Evolutionary conservation across 2,113 vertebrate species (phyloP).

Genomic region (Malurus elegans): DNA sequence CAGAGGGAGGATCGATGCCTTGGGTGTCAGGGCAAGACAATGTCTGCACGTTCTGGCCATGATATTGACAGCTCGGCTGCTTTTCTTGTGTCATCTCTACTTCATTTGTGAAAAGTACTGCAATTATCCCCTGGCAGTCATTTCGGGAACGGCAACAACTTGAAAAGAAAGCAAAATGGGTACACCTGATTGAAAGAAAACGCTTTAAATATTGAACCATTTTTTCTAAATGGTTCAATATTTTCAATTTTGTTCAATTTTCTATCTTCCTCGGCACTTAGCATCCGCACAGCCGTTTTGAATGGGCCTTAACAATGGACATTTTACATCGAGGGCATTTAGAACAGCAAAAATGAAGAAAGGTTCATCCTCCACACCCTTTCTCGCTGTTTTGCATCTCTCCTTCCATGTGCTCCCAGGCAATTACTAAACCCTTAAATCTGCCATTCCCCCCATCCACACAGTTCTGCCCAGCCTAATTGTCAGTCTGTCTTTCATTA

Average conservation of each 20-base stretch:
- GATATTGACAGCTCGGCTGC: slow-evolving; percentile 57
- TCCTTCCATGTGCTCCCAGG: neutral
- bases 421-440: neutral
- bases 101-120: slow-evolving; percentile 66
- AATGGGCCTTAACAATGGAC: neutral
- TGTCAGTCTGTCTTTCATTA: slow-evolving; percentile 29
- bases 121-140: slow-evolving; percentile 72
- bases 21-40: slow-evolving; percentile 23
- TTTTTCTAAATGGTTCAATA: neutral
- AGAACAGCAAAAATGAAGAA: neutral
- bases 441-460: neutral
- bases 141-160: slow-evolving; percentile 62
- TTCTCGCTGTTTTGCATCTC: neutral
- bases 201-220: slow-evolving; percentile 62
- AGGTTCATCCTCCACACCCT: neutral
- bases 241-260: neutral
- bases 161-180: slow-evolving; percentile 66
- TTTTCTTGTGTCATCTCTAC: neutral
- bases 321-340: neutral
- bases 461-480: neutral
- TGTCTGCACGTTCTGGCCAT: neutral
- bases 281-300: neutral
- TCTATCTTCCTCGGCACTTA: neutral
- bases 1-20: slow-evolving; percentile 50
- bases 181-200: slow-evolving; percentile 72